phyloP scores from a whole-genome alignment of 2,113 vertebrate genomes.

The Micronycteris hirsuta region DNA sequence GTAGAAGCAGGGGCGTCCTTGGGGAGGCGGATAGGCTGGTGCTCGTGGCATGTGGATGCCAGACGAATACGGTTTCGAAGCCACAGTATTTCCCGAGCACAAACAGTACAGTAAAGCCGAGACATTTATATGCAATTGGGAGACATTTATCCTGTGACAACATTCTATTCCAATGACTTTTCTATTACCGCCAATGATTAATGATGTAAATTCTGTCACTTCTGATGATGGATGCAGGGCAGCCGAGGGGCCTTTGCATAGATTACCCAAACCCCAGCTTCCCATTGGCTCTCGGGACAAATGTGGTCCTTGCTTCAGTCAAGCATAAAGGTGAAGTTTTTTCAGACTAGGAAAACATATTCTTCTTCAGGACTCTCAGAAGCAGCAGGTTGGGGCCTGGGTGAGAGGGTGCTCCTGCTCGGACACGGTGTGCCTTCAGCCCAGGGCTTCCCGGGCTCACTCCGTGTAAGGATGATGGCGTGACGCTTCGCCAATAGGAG shows the following conservation, averaged over 20 bases:
- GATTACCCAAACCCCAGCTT: conserved; percentile 31
- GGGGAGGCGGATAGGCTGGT: neutral
- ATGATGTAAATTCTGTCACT: conserved; percentile 74
- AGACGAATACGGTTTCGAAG: conserved; percentile 50
- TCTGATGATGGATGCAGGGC: conserved; percentile 58
- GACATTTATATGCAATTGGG: conserved; percentile 70
- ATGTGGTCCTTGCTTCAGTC: conserved; percentile 8
- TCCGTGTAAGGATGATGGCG: neutral
- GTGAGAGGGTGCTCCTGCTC: neutral
- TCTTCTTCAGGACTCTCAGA: neutral
- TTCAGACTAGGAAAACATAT: neutral
- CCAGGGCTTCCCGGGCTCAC: neutral
- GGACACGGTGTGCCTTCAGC: rapidly evolving
- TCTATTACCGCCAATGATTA: conserved; percentile 71
- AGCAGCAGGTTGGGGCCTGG: neutral
- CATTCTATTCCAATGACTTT: conserved; percentile 70
- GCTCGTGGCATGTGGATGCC: neutral
- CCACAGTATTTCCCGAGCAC: conserved; percentile 47
- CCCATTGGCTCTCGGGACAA: conserved; percentile 35
- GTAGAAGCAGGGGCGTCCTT: neutral
- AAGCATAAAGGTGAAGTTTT: conserved; percentile 38
- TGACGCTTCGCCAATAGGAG: neutral
- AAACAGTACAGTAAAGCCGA: conserved; percentile 51
- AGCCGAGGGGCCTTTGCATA: conserved; percentile 51
- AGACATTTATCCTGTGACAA: conserved; percentile 71